Base-by-base conservation (phyloP, 2,888 invertebrate species). In the Dicycla oo region DNA sequence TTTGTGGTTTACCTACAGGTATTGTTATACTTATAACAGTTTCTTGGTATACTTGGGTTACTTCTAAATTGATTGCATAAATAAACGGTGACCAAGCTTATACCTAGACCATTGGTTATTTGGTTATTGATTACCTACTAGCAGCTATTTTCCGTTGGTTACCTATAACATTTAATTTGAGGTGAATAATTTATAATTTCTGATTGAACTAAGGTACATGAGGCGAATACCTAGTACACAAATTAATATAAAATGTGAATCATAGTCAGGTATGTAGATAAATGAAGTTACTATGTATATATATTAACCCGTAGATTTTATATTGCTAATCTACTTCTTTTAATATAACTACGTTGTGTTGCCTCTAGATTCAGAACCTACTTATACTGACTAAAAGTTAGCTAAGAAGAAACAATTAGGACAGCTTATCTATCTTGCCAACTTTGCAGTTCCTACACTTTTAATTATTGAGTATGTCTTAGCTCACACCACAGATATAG, bases 31-130 rank as follows among this genome's bases (percentile, higher is more conserved):
- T 26, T 23, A 45, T 58, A 66, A 75, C 18, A 1, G 23, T 38
- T 54, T 63, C 68, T 62, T 18, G 13, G 51, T 47, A 57, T 20
- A 26, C 75, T 74, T 47, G 40, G 49, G 10, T 62, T 10, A 73
- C 5, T 66, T 62, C 40, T 65, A 74, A 80, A 61, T 74, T 64
- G 18, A 65, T 61, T 15, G 45, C 23, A 51, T 73, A 51, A 61
- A 47, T 73, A 63, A 73, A 43, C 43, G 13, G 45, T 34, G 4
- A 15, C 26, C 8, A 57, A 51, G 43, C 13, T 18, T 64, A 8
- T 26, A 58, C 30, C 10, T 75, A 30, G 4, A 26, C 23, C 13
- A 45, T 69, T 3, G 38, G 23, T 40, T 23, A 69, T 58, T 69
- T 3, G 38, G 23, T 40, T 23, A 69, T 58, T 69, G 51, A 58